A percentile compares a stretch with the other conserved stretches of the same genome.
Evolutionary conservation across 2,797 vertebrate genomes (phyloP).

Genomic region (Peromyscus nudipes): DNA sequence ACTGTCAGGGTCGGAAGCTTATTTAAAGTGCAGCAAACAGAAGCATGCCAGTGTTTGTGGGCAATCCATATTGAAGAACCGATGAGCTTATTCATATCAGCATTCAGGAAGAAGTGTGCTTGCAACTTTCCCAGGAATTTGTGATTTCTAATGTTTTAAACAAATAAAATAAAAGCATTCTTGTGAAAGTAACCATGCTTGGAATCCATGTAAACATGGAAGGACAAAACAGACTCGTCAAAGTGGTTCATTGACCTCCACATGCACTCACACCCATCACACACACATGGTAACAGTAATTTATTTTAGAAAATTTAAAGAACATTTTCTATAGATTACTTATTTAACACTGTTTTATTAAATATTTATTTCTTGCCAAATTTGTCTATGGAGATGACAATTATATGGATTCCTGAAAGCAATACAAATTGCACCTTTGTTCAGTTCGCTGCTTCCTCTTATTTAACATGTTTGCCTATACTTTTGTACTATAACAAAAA

Average conservation of each 20-base stretch:
- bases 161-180: constrained; percentile 2
- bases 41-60: neutral
- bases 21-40: neutral
- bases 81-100: neutral
- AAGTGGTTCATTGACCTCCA: neutral
- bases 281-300: neutral
- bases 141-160: neutral
- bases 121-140: neutral
- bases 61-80: neutral
- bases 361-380: neutral
- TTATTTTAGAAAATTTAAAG: neutral
- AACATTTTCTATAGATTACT: neutral
- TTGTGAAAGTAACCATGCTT: neutral
- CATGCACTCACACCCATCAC: too few relatives aligned
- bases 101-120: neutral
- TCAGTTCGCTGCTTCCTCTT: neutral
- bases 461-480: neutral
- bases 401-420: neutral
- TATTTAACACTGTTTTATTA: neutral
- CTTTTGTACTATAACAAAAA: neutral
- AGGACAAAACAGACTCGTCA: neutral
- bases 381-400: neutral
- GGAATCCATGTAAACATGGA: neutral
- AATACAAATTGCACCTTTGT: neutral
- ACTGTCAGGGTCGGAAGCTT: neutral